phyloP scores from a whole-genome alignment of 2,888 invertebrate genomes.

The Epiblema foenella region DNA sequence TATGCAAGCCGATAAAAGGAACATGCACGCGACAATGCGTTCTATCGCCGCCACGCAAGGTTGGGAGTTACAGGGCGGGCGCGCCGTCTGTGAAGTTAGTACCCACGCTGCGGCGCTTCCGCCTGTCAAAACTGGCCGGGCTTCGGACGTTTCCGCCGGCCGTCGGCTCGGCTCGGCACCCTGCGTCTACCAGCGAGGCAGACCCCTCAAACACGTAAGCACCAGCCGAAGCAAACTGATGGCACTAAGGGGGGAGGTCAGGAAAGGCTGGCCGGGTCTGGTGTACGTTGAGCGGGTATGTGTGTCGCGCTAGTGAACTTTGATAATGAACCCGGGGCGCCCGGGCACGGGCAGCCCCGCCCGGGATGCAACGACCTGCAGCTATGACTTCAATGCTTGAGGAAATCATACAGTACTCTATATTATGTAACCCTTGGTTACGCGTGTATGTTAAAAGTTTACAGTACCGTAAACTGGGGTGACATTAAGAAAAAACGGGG shows the following conservation, averaged over 20 bases:
- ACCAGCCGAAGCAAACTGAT: not conserved
- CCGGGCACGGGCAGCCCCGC: conserved; percentile 63
- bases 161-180: conserved; percentile 68
- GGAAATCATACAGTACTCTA: too few species aligned
- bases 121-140: conserved; percentile 73
- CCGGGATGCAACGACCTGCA: conserved; percentile 71
- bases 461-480: too few species aligned
- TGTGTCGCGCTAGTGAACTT: conserved; percentile 82
- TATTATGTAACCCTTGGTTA: not conserved
- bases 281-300: conserved; percentile 51
- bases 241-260: conserved; percentile 56
- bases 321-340: conserved; percentile 83
- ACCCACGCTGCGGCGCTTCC: conserved; percentile 74
- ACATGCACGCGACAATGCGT: conserved; percentile 30
- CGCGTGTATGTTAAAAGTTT: not conserved
- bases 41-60: conserved; percentile 50
- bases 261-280: conserved; percentile 51
- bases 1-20: conserved; percentile 19
- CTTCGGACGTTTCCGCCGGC: conserved; percentile 69
- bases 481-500: too few species aligned
- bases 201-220: conserved; percentile 59
- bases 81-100: conserved; percentile 51
- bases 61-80: conserved; percentile 50
- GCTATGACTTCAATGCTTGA: conserved; percentile 37
- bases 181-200: conserved; percentile 54